Percentiles rank a stretch among this genome's conserved stretches.
Evolutionary conservation across 2,797 vertebrate species (phyloP).

Genomic region (Garrulus glandarius): DNA sequence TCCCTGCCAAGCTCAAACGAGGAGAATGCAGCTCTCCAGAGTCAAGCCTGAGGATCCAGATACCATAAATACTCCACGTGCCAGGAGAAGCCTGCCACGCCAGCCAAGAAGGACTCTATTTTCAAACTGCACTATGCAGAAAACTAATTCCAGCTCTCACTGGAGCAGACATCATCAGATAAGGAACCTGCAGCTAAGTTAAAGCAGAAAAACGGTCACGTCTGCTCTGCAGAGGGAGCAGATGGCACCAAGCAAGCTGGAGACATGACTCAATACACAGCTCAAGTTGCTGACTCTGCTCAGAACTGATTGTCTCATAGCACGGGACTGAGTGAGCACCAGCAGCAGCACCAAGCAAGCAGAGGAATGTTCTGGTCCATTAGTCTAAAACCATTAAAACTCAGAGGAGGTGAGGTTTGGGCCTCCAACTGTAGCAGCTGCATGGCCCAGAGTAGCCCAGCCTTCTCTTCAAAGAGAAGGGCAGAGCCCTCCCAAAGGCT

Average conservation of each 20-base stretch:
- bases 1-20: not conserved
- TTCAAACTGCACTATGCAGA: not conserved
- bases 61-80: not conserved
- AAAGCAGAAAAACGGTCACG: not conserved
- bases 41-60: not conserved
- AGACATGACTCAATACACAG: rapidly evolving
- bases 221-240: not conserved
- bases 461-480: not conserved
- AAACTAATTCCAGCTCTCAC: not conserved
- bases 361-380: not conserved
- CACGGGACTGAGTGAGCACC: not conserved
- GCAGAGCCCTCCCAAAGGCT: not conserved
- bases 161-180: not conserved
- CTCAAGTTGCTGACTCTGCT: not conserved
- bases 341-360: not conserved
- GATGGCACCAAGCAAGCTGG: not conserved
- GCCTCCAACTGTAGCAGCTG: not conserved
- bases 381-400: not conserved
- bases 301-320: not conserved
- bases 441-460: not conserved
- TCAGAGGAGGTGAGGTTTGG: not conserved
- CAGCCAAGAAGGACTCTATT: not conserved
- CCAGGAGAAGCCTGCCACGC: not conserved
- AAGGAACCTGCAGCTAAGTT: not conserved
- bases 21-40: not conserved